Evolutionary conservation across 2,797 vertebrate species (phyloP), one percentile per base, ranked within the genome.

Genomic region (Enteromius afrohamiltoni): DNA sequence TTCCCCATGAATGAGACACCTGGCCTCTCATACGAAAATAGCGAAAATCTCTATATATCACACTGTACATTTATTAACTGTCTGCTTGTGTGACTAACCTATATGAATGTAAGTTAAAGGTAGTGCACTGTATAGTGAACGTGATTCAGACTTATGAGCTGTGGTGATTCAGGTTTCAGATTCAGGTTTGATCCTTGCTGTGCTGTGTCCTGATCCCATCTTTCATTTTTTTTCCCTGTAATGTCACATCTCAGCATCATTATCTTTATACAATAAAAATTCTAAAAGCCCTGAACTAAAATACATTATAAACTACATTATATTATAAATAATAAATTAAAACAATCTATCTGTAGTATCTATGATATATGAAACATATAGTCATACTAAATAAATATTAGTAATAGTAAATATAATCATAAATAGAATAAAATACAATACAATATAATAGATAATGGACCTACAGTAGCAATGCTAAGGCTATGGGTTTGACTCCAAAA

Each of bases 1-100:
- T 45, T 29, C 26, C 40, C 53, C 8, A 4, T 31, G 40, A 71
- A 71, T 11, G 55, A 71, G 79, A 81, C 68, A 62, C 79, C 68
- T 73, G 68, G 68, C 40, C 69, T 58, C 19, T 60, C 55, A 62
- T 34, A 19, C 21, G 53, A 29, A 80, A 80, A 70, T 2, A 2
- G 6, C 10, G 5, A 58, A 42, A 60, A 31, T 4, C 34, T 47
- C 58, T 26, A 60, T 47, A 42, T 26, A 60, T 45, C 19, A n/a
- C 21, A 5, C 11, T 60, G 51, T 55, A 42, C 55, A n/a, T 71
- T 60, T 11, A 45, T 40, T 37, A 45, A 7, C 16, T 45, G 55
- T 29, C 60, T 62, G 13, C 26, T 60, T 60, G 13, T 60, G 58
- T 60, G 58, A 62, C 60, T 29, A 62, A 62, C 58, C 26, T 62